Percentiles rank a stretch among this genome's conserved stretches.
phyloP scores from a whole-genome alignment of 2,888 invertebrate species.

The Charanyca ferruginea region DNA sequence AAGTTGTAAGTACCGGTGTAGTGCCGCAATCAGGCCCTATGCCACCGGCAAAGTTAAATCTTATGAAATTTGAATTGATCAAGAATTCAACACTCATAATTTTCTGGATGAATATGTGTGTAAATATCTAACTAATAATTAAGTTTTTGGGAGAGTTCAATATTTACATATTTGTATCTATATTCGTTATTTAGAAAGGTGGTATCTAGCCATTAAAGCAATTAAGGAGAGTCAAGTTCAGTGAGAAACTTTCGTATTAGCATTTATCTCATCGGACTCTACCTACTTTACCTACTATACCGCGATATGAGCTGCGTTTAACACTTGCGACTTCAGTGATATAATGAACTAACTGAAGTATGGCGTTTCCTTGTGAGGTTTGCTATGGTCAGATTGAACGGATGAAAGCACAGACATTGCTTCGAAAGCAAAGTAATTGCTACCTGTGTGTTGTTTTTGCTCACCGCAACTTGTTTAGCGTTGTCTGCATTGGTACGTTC shows the following conservation, averaged over 20 bases:
- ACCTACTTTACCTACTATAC: too few species aligned
- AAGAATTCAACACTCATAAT: conserved; percentile 4
- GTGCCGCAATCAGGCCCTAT: conserved; percentile 33
- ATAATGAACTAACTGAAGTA: conserved; percentile 30
- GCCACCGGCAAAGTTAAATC: conserved; percentile 28
- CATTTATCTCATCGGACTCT: conserved; percentile 25
- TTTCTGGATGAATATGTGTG: too few species aligned
- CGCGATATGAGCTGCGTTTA: neutral
- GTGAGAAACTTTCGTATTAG: conserved; percentile 25
- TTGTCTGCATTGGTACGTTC: conserved; percentile 58
- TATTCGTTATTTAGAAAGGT: conserved; percentile 39
- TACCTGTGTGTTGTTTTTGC: conserved; percentile 69
- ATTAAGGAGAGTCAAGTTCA: conserved; percentile 30
- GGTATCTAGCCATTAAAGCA: conserved; percentile 41
- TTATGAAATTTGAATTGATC: conserved; percentile 42
- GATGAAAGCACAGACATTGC: conserved; percentile 71
- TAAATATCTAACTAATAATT: too few species aligned
- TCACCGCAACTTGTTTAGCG: conserved; percentile 60
- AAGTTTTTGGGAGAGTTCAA: conserved; percentile 6
- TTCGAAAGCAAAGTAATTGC: conserved; percentile 80
- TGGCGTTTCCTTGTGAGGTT: conserved; percentile 54
- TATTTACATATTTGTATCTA: conserved; percentile 19
- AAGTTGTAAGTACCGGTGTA: conserved; percentile 49
- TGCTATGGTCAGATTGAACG: conserved; percentile 66
- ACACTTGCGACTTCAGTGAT: conserved; percentile 21